Percentiles rank a stretch among this genome's conserved stretches.
phyloP scores from a whole-genome alignment of 2,113 vertebrate species.

The Vidua macroura region DNA sequence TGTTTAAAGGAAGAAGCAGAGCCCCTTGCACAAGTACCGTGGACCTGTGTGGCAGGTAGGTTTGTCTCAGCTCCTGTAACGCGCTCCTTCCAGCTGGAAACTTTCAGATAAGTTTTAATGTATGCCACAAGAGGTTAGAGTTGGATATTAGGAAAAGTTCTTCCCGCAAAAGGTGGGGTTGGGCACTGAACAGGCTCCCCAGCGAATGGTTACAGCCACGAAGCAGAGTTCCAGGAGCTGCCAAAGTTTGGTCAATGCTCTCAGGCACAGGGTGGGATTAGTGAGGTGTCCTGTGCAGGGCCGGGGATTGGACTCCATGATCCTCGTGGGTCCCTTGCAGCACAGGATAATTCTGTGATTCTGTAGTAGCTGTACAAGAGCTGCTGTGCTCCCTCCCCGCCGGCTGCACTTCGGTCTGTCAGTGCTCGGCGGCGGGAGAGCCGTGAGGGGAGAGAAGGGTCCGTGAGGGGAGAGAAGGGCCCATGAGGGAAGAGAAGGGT shows the following conservation, averaged over 20 bases:
- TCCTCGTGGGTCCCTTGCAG: not conserved
- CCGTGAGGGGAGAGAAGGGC: too few relatives aligned
- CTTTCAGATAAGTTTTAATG: not conserved
- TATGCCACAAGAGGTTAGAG: not conserved
- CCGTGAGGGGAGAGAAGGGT: accelerated
- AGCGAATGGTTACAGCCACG: accelerated
- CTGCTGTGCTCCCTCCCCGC: accelerated
- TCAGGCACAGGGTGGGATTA: not conserved
- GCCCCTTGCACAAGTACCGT: accelerated
- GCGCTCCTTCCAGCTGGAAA: accelerated
- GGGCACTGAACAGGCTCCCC: not conserved
- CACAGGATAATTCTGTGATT: too few relatives aligned
- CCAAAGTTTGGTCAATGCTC: not conserved
- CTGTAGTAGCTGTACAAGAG: accelerated
- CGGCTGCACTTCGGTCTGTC: not conserved
- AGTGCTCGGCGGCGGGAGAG: accelerated
- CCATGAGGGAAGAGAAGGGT: not conserved
- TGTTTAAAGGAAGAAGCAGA: not conserved
- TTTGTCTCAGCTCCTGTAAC: accelerated
- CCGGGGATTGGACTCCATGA: not conserved
- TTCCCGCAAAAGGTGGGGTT: not conserved
- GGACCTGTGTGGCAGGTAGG: not conserved
- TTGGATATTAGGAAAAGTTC: not conserved
- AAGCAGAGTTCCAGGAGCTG: not conserved
- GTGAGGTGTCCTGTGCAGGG: not conserved